phyloP scores from a whole-genome alignment of 2,888 invertebrate genomes.

The Neoitamus cyanurus region DNA sequence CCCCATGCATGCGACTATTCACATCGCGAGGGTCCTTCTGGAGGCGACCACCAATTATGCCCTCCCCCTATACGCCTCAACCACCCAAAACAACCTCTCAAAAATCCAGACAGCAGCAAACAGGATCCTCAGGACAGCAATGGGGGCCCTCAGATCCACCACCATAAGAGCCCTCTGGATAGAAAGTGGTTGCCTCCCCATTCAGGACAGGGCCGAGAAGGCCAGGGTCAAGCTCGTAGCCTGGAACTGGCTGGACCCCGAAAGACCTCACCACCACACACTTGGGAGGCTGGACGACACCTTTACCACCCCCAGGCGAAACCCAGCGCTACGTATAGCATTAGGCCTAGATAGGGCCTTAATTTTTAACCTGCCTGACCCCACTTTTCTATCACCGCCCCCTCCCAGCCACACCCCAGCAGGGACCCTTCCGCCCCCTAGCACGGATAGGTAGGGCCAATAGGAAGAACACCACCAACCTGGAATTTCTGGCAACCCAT shows the following conservation, averaged over 20 bases:
- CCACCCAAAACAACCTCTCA: not conserved
- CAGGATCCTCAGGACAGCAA: not conserved
- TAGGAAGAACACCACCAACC: not conserved
- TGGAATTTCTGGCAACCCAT: not conserved
- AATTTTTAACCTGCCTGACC: not conserved
- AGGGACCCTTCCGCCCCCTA: not conserved
- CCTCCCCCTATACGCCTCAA: not conserved
- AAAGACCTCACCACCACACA: not conserved
- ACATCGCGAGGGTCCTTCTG: not conserved
- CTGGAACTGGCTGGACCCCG: not conserved
- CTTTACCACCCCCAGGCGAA: not conserved
- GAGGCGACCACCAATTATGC: not conserved
- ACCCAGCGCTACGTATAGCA: not conserved
- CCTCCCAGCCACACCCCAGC: not conserved
- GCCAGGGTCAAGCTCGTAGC: not conserved
- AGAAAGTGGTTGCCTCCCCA: not conserved
- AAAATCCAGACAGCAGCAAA: not conserved
- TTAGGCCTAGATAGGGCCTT: not conserved
- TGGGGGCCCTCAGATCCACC: not conserved
- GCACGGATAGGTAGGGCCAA: too few species aligned
- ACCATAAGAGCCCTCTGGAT: not conserved
- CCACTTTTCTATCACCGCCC: not conserved
- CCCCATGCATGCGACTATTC: not conserved
- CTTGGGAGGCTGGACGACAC: not conserved
- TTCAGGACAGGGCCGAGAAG: not conserved